These are phyloP conservation scores for Chymomyza costata DNA, from an alignment of 1,140 invertebrate genomes.

Conservation along the genomic window DNA sequence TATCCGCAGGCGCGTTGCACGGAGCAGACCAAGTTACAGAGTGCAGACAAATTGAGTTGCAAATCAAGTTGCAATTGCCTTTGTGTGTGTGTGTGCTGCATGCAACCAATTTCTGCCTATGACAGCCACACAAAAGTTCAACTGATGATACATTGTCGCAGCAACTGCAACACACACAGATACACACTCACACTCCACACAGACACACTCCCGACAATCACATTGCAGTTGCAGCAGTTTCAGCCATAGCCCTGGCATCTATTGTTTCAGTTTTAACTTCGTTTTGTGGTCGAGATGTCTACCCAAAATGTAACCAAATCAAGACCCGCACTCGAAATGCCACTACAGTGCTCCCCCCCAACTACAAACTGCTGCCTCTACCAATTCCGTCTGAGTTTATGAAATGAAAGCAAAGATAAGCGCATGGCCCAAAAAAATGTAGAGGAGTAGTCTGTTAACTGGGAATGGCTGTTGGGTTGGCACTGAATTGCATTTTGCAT, in stretches of 20 bases:
- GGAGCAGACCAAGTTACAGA: slow-evolving; percentile 46
- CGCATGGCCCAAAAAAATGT: slow-evolving; percentile 37
- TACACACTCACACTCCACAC: slow-evolving; percentile 3
- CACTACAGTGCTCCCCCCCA: no score
- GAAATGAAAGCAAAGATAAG: slow-evolving; percentile 72
- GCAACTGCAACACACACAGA: slow-evolving; percentile 45
- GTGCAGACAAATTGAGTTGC: slow-evolving; percentile 33
- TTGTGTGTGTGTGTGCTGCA: slow-evolving; percentile 33
- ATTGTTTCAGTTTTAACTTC: slow-evolving; percentile 59
- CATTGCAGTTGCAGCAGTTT: slow-evolving; percentile 58
- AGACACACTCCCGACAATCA: slow-evolving; percentile 32
- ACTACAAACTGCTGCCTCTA: slow-evolving; percentile 12
- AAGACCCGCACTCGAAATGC: no score
- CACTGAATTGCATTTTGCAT: slow-evolving; percentile 68
- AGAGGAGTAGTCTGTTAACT: no score
- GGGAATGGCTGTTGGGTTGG: slow-evolving; percentile 36
- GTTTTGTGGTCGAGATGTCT: slow-evolving; percentile 55
- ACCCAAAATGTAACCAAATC: slow-evolving; percentile 65
- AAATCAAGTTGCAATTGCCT: no score
- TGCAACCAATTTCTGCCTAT: slow-evolving; percentile 67
- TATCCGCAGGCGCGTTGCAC: no score
- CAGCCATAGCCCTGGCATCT: slow-evolving; percentile 35
- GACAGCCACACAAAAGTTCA: slow-evolving; percentile 69
- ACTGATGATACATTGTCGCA: slow-evolving; percentile 69
- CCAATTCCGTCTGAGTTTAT: slow-evolving; percentile 49